phyloP scores from a whole-genome alignment of 2,888 invertebrate species.

The Tubulanus polymorphus region DNA sequence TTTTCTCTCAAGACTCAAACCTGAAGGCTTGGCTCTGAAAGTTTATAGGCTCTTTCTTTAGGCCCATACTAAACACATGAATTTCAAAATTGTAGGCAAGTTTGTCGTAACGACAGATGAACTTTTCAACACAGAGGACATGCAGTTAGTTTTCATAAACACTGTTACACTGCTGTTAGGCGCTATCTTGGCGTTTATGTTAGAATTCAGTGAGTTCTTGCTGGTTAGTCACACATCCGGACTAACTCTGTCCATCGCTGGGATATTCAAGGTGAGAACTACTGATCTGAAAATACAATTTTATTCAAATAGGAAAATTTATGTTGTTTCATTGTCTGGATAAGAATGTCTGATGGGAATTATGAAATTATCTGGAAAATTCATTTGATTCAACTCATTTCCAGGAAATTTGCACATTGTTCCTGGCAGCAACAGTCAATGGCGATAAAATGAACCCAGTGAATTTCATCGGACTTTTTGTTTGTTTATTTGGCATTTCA shows the following conservation, averaged over 20 bases:
- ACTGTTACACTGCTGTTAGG: conserved; percentile 50
- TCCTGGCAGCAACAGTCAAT: conserved; percentile 80
- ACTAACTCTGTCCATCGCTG: conserved; percentile 90
- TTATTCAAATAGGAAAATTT: not conserved
- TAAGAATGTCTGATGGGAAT: no score
- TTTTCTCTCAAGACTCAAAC: no score
- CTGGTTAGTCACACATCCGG: conserved; percentile 92
- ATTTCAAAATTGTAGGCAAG: conserved; percentile 56
- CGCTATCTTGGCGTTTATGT: conserved; percentile 48
- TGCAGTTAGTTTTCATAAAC: conserved; percentile 32
- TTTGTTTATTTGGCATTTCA: conserved; percentile 84
- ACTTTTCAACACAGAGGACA: conserved; percentile 56
- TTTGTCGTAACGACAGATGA: conserved; percentile 56
- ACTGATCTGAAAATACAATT: not conserved
- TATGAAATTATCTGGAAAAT: not conserved
- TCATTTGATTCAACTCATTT: conserved; percentile 32
- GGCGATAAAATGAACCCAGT: conserved; percentile 78
- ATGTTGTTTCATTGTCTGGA: not conserved
- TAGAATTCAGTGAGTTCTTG: conserved; percentile 83
- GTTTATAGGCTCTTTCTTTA: no score
- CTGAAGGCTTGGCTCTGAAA: no score
- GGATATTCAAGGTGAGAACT: conserved; percentile 83
- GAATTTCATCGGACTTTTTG: conserved; percentile 78
- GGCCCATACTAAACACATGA: no score
- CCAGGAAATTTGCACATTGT: conserved; percentile 88